Conservation (phyloP, 2,888 invertebrate species). For the Ctena decussata region DNA sequence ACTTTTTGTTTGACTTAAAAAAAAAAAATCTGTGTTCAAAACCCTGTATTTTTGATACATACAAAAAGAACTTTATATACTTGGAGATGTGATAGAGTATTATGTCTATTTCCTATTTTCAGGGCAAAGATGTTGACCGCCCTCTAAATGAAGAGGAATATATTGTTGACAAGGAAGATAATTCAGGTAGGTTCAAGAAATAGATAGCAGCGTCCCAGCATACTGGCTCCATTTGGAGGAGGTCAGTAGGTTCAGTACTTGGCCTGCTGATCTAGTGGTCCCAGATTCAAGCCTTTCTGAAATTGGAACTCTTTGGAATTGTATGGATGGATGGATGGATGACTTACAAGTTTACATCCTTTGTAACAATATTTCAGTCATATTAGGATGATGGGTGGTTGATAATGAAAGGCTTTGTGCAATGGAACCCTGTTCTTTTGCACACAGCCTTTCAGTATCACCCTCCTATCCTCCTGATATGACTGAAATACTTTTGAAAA, state of each 20-base stretch:
- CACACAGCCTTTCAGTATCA: too few species aligned
- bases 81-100: not conserved
- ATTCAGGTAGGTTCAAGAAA: not conserved
- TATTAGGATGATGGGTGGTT: too few species aligned
- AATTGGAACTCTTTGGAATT: not conserved
- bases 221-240: too few species aligned
- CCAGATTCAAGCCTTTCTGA: not conserved
- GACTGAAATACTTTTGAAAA: too few species aligned
- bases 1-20: not conserved
- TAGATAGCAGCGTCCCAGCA: not conserved
- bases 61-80: not conserved
- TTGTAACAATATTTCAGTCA: not conserved
- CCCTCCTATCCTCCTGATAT: too few species aligned
- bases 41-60: not conserved
- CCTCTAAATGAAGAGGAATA: not conserved
- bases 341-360: not conserved
- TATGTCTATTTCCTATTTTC: not conserved
- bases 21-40: not conserved
- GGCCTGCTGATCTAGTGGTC: not conserved
- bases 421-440: too few species aligned
- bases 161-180: not conserved
- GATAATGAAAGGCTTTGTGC: too few species aligned
- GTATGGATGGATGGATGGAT: not conserved
- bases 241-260: not conserved
- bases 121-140: not conserved